Evolutionary conservation across 2,797 vertebrate species (phyloP), one percentile per base, ranked within the genome.

Genomic region (Micromesistius poutassou): DNA sequence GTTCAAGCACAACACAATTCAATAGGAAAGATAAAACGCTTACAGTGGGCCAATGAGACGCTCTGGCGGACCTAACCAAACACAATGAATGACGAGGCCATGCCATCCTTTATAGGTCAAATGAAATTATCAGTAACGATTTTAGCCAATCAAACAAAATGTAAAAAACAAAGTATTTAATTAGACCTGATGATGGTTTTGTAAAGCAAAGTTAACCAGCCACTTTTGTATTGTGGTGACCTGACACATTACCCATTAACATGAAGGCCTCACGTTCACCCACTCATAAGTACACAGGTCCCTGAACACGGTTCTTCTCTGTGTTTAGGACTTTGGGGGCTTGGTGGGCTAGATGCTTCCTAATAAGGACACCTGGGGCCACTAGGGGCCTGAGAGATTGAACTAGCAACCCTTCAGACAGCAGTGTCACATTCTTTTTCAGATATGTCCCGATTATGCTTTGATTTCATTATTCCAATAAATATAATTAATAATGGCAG

Each of bases 1-100:
- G 79, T 71, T 42, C 79, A 87, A 88, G 83, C 80, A 78, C 76
- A 30, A 70, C n/a, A 70, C 25, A 70, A 28, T 13, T 13, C 66
- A 70, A 70, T 30, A 30, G 7, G 9, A 82, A 77, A 79, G 40
- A 76, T 14, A 38, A 77, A 40, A 66, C 22, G 76, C 78, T 86
- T 77, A 0, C 74, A 77, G 71, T 75, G 76, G 75, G 14, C 0
- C 31, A 55, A 55, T n/a, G 50, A 22, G 16, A 55, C 50, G 50
- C 50, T 55, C 50, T 55, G 50, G 50, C 50, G 16, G 50, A 6
- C 50, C 50, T 22, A 55, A 55, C 50, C 50, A 19, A n/a, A 55
- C 16, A 55, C 4, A 22, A 55, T 22, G 42, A 46, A 46, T 19
- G 16, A 13, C 42, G 16, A n/a, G 4, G 50, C 16, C 16, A 55